Percentiles rank a stretch among this genome's conserved stretches.
phyloP scores from a whole-genome alignment of 2,797 vertebrate genomes.

The Trematomus bernacchii region DNA sequence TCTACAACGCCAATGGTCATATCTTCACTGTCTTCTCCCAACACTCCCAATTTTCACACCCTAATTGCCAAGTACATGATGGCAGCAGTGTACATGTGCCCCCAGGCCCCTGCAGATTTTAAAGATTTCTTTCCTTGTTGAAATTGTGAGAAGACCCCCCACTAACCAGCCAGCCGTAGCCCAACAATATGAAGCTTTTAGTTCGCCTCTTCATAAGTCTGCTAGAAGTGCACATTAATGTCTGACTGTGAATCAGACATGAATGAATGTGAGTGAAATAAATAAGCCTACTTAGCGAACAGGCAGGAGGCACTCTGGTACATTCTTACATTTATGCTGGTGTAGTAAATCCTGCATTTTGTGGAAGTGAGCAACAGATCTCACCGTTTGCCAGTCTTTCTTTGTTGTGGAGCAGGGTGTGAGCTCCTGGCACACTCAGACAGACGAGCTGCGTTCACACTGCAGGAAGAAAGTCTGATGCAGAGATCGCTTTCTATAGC shows the following conservation, averaged over 20 bases:
- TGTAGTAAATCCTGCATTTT: slow-evolving; percentile 49
- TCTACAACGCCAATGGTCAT: neutral
- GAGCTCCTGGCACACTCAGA: slow-evolving; percentile 52
- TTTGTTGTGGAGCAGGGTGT: slow-evolving; percentile 14
- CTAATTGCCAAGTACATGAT: slow-evolving; percentile 65
- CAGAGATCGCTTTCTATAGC: slow-evolving; percentile 25
- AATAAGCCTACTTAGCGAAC: slow-evolving; percentile 4
- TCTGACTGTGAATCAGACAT: slow-evolving; percentile 36
- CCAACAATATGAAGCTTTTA: slow-evolving; percentile 24
- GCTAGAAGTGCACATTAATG: slow-evolving; percentile 24
- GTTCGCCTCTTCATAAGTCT: slow-evolving; percentile 13
- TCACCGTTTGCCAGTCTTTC: slow-evolving; percentile 16
- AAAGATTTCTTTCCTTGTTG: slow-evolving; percentile 33
- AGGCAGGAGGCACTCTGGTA: slow-evolving; percentile 17
- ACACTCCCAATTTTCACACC: slow-evolving; percentile 35
- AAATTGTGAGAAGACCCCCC: slow-evolving; percentile 15
- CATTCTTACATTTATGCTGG: slow-evolving; percentile 45
- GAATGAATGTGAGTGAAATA: slow-evolving; percentile 43
- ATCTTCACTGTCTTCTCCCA: slow-evolving; percentile 22
- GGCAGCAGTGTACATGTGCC: slow-evolving; percentile 38
- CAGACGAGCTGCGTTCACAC: slow-evolving; percentile 44
- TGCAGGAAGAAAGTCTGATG: slow-evolving; percentile 13
- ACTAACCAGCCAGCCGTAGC: slow-evolving; percentile 11
- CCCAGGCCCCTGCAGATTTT: slow-evolving; percentile 48
- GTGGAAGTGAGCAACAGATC: slow-evolving; percentile 28